phyloP scores from a whole-genome alignment of 30 jellyfish, hydroid and myxozoan species.

The Catostylus mosaicus region DNA sequence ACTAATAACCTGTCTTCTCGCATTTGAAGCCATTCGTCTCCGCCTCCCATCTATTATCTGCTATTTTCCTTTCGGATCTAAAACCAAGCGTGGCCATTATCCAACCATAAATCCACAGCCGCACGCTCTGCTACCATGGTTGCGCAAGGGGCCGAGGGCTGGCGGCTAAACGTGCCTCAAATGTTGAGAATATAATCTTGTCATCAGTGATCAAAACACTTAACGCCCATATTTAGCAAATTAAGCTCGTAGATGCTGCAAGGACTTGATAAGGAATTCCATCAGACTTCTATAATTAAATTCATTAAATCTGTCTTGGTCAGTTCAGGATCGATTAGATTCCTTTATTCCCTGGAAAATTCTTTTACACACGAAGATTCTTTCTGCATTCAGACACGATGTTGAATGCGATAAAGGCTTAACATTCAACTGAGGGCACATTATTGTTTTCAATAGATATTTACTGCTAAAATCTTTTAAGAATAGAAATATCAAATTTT shows the following conservation, averaged over 20 bases:
- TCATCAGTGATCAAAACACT: slow-evolving; percentile 68
- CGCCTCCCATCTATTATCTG: slow-evolving; percentile 60
- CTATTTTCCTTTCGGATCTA: slow-evolving; percentile 48
- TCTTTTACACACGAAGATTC: not conserved
- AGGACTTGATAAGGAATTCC: slow-evolving; percentile 10
- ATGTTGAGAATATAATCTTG: slow-evolving; percentile 44
- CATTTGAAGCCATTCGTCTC: slow-evolving; percentile 21
- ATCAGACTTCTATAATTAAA: not conserved
- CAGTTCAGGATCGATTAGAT: slow-evolving; percentile 1
- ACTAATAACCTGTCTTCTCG: slow-evolving; percentile 20
- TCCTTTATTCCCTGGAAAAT: not conserved
- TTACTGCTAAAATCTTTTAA: no score
- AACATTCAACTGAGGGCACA: no score
- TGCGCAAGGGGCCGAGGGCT: slow-evolving; percentile 28
- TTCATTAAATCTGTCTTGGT: slow-evolving; percentile 8
- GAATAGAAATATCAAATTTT: no score
- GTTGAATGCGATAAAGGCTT: not conserved
- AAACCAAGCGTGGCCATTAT: slow-evolving; percentile 22
- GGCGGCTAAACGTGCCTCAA: slow-evolving; percentile 53
- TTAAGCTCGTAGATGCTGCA: slow-evolving; percentile 50
- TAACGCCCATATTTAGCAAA: slow-evolving; percentile 74
- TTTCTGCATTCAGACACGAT: not conserved
- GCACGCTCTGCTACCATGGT: slow-evolving; percentile 22
- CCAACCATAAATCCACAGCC: slow-evolving; percentile 29
- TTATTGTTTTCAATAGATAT: no score